Conservation (phyloP, 2,113 vertebrate genomes). For the Apaloderma vittatum region DNA sequence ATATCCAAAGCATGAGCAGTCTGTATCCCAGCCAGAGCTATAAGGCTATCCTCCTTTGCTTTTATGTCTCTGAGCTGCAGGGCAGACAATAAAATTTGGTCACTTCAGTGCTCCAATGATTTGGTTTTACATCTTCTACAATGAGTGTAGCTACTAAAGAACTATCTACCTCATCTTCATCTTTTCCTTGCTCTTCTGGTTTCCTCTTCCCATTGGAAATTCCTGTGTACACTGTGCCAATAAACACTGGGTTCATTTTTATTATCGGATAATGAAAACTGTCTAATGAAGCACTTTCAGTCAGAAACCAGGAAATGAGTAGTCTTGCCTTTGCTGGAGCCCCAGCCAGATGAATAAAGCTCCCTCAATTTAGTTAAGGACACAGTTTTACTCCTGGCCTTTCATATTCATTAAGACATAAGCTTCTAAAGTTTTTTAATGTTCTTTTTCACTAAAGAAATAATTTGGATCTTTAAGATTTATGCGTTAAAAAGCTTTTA, state of each 20-base stretch:
- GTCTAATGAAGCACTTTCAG: background rate
- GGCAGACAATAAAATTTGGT: background rate
- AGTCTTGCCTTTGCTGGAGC: background rate
- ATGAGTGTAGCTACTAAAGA: background rate
- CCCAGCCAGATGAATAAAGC: background rate
- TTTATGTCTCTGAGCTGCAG: background rate
- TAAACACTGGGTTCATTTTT: background rate
- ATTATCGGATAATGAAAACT: background rate
- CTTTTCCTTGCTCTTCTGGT: background rate
- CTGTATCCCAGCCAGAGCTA: background rate
- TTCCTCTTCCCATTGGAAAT: slow-evolving; percentile 22
- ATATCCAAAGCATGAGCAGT: background rate
- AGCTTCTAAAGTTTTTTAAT: background rate
- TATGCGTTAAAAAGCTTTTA: background rate
- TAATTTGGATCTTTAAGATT: background rate
- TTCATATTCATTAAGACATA: background rate
- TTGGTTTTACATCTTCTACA: background rate
- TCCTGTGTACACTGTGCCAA: background rate
- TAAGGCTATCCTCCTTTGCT: background rate
- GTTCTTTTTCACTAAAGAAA: background rate
- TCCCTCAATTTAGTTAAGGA: background rate
- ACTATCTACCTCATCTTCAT: background rate
- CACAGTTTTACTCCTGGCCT: background rate
- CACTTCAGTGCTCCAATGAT: background rate
- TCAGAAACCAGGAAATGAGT: background rate